Evolutionary conservation across 2,888 invertebrate species (phyloP).

Genomic region (Apomyelois bistriatella): DNA sequence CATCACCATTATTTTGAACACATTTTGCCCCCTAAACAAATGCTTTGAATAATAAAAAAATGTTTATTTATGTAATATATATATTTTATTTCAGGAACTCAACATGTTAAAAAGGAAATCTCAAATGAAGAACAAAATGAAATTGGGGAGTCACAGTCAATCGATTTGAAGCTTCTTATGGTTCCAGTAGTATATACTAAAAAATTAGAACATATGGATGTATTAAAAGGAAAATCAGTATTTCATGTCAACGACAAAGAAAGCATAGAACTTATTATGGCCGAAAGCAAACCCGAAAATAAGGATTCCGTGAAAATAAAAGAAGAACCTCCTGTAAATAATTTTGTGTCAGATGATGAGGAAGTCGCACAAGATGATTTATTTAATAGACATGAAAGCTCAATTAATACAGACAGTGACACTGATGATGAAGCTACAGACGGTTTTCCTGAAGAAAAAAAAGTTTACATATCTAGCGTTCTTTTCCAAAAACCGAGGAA

Average conservation of each 20-base stretch:
- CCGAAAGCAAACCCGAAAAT: constrained; percentile 50
- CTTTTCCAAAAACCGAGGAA: constrained; percentile 56
- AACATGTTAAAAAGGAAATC: constrained; percentile 3
- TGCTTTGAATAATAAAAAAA: no score
- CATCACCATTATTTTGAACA: no score
- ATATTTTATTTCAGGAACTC: constrained; percentile 15
- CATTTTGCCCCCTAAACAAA: no score
- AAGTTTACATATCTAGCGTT: constrained; percentile 45
- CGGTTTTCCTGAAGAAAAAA: constrained; percentile 27
- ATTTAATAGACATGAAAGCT: constrained; percentile 7
- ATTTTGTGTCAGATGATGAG: constrained; percentile 19
- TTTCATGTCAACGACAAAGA: constrained; percentile 20
- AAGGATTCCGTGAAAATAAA: constrained; percentile 12
- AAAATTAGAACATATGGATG: constrained; percentile 54
- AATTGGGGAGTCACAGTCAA: constrained; percentile 18
- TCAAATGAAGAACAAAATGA: constrained; percentile 12
- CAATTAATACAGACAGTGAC: constrained; percentile 9
- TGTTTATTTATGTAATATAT: not conserved
- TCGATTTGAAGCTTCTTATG: constrained; percentile 62
- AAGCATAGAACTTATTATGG: constrained; percentile 34
- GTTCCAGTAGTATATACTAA: constrained; percentile 53
- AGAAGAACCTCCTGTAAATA: constrained; percentile 12
- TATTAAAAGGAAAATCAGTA: constrained; percentile 30
- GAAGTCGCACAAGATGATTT: constrained; percentile 10
- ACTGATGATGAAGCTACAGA: constrained; percentile 20